A percentile compares a stretch with the other conserved stretches of the same genome.
These are phyloP conservation scores for Leptinotarsa tumamoca DNA, from an alignment of 2,888 invertebrate genomes.

Conservation along the genomic window DNA sequence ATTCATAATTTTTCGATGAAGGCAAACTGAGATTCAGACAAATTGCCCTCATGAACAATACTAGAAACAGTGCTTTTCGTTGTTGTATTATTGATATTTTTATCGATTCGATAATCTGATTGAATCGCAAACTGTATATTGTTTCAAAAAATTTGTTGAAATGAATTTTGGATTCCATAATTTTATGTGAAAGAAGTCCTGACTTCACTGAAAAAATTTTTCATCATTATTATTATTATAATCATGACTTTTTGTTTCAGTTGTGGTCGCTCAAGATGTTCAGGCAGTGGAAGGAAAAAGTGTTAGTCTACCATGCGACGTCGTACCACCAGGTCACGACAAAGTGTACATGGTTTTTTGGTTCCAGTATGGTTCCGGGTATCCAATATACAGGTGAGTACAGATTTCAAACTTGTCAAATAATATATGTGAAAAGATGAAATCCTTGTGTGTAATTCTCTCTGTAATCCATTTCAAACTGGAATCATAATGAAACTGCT, in stretches of 20 bases:
- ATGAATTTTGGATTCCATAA: no score
- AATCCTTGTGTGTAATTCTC: not conserved
- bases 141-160: no score
- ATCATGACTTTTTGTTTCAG: slow-evolving; percentile 60
- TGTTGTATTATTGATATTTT: no score
- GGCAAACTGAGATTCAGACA: no score
- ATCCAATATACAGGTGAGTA: slow-evolving; percentile 87
- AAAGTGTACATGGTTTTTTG: slow-evolving; percentile 93
- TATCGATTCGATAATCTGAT: no score
- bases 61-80: no score
- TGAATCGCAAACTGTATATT: no score
- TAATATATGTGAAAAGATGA: not conserved
- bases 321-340: slow-evolving; percentile 84
- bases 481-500: not conserved
- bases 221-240: no score
- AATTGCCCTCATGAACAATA: no score
- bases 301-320: slow-evolving; percentile 89
- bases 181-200: no score
- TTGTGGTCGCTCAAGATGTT: slow-evolving; percentile 81
- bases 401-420: not conserved
- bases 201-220: no score
- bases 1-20: no score
- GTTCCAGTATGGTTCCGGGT: slow-evolving; percentile 89
- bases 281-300: slow-evolving; percentile 90
- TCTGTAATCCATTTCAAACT: not conserved